Evolutionary conservation across 2,113 vertebrate species (phyloP).

Genomic region (Tenrec ecaudatus): DNA sequence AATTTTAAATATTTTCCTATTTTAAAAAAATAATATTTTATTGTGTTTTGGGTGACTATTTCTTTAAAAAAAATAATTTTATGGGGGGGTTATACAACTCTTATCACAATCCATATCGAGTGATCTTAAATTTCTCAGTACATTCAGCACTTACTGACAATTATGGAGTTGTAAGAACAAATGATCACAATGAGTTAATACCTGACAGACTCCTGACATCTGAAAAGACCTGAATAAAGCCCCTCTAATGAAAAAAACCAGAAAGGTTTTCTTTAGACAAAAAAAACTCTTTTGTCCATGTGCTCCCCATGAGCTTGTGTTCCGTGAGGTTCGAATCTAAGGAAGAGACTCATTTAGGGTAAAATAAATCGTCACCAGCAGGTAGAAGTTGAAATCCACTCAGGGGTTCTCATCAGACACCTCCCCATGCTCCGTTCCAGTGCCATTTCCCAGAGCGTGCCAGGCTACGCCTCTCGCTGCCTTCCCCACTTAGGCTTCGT

Average conservation of each 20-base stretch:
- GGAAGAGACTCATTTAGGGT: background rate
- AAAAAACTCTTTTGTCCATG: background rate
- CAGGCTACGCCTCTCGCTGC: slow-evolving; percentile 92
- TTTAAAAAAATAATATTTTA: background rate
- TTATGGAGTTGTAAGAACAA: background rate
- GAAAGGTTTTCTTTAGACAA: slow-evolving; percentile 5
- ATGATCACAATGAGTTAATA: no score
- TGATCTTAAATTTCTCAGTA: background rate
- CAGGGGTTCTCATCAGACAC: background rate
- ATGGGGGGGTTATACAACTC: no score
- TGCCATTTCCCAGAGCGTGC: slow-evolving; percentile 82
- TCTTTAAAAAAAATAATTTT: no score
- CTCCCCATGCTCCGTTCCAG: background rate
- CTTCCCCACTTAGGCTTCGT: slow-evolving; percentile 88
- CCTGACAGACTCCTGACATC: background rate
- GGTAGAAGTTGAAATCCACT: no score
- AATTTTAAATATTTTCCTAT: no score
- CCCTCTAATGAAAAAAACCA: background rate
- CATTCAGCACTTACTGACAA: background rate
- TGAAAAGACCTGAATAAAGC: background rate
- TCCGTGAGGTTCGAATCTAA: background rate
- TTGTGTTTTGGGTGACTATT: background rate
- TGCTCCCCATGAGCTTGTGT: slow-evolving; percentile 50
- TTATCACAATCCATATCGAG: no score
- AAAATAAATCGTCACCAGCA: background rate